Evolutionary conservation across 2,113 vertebrate genomes (phyloP).

Genomic region (Bolborhynchus lineola): DNA sequence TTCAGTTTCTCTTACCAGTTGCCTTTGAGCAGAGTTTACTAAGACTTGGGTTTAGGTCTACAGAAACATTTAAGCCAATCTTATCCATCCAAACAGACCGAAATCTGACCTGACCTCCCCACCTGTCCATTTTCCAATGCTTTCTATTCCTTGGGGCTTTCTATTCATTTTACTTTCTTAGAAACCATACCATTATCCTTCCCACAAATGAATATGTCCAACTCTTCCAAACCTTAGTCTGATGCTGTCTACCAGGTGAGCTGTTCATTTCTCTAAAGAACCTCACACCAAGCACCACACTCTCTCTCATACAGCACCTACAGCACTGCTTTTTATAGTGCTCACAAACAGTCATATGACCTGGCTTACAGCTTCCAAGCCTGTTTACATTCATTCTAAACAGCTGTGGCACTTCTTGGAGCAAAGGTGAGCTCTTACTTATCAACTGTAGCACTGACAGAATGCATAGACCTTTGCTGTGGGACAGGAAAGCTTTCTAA

Average conservation of each 20-base stretch:
- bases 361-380: neutral
- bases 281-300: neutral
- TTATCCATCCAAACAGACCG: neutral
- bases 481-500: neutral
- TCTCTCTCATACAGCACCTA: too few species aligned
- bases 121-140: neutral
- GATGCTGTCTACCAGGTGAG: neutral
- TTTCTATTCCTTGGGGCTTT: neutral
- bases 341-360: fast-evolving
- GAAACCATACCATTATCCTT: neutral
- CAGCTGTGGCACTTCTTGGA: neutral
- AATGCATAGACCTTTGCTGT: neutral
- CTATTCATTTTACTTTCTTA: neutral
- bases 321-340: neutral
- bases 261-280: neutral
- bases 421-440: neutral
- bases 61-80: neutral
- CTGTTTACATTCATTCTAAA: neutral
- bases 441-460: neutral
- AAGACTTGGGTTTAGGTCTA: neutral
- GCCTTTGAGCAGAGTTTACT: neutral
- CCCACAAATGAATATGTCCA: neutral
- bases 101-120: neutral
- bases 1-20: neutral
- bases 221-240: neutral